Evolutionary conservation across 2,113 vertebrate genomes (phyloP).

Genomic region (Danio rerio): DNA sequence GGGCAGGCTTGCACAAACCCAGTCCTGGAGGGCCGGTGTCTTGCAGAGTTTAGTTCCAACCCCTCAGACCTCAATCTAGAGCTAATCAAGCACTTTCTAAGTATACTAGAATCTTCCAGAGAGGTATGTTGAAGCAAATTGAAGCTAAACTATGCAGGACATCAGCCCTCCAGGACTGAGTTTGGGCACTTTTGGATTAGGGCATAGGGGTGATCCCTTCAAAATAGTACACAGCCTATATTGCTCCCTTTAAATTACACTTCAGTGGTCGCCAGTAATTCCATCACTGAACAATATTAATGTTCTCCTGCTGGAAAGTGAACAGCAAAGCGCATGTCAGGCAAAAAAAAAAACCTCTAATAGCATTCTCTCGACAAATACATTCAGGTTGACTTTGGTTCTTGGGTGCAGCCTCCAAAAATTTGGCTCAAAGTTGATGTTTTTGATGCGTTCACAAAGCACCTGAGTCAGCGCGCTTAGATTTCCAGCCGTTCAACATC

Average conservation of each 20-base stretch:
- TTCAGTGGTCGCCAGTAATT: not conserved
- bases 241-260: not conserved
- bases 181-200: too few species aligned
- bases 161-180: too few species aligned
- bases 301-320: not conserved
- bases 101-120: too few species aligned
- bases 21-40: too few species aligned
- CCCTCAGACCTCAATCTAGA: too few species aligned
- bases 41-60: too few species aligned
- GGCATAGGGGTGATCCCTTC: too few species aligned
- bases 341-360: not conserved
- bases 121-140: too few species aligned
- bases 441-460: not conserved
- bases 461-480: too few species aligned
- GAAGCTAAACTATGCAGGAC: too few species aligned
- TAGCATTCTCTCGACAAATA: conserved; percentile 6
- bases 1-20: too few species aligned
- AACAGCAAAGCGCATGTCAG: not conserved
- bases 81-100: too few species aligned
- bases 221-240: not conserved
- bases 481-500: not conserved
- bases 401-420: not conserved
- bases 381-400: conserved; percentile 24
- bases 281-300: not conserved
- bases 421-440: not conserved